Evolutionary conservation across 2,888 invertebrate genomes (phyloP), one percentile per base, ranked within the genome.

Genomic region (Lasioglossum morio): DNA sequence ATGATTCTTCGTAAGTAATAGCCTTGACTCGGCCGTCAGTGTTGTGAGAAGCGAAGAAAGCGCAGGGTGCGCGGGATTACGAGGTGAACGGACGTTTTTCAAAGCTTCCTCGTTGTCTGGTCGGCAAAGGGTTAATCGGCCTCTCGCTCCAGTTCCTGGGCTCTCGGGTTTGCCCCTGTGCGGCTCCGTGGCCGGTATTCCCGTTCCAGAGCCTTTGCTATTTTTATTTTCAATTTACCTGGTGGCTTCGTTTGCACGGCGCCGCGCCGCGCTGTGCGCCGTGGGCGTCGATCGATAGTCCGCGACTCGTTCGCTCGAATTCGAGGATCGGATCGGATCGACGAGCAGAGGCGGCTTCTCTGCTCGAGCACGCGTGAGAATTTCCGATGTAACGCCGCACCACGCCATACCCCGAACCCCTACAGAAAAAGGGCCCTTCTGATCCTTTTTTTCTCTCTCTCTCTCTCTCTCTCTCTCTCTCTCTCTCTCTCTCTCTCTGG

Each of bases 201-300:
- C 69, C 69, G 69, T 69, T 69, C 23, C 37, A 43, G 23, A 23
- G 5, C 53, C 14, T 37, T 8, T 10, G 63, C 81, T 72, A 76
- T 77, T 76, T 81, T 81, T 83, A 81, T 76, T 81, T 72, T 53
- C 70, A 76, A 81, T 53, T 76, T 40, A n/a, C 48, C 30, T 16
- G 23, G 16, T 30, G 34, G 34, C 66, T 66, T 66, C 66, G 66
- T n/a, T 27, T 27, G 27, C 14, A 27, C 60, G n/a, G 57, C 12
- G 60, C 63, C 30, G 27, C 63, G 16, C 63, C 30, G 30, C 34
- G 34, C 34, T 7, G 7, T 34, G 34, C 23, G 34, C 37, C 37
- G 69, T 37, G 37, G n/a, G 23, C 43, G 30, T 48, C 82, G 57
- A 46, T 37, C 69, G 72, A 40, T 48, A 23, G 37, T 30, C 34